Base-by-base conservation (phyloP, 2,888 invertebrate species). In the Drosophila stalkeri region DNA sequence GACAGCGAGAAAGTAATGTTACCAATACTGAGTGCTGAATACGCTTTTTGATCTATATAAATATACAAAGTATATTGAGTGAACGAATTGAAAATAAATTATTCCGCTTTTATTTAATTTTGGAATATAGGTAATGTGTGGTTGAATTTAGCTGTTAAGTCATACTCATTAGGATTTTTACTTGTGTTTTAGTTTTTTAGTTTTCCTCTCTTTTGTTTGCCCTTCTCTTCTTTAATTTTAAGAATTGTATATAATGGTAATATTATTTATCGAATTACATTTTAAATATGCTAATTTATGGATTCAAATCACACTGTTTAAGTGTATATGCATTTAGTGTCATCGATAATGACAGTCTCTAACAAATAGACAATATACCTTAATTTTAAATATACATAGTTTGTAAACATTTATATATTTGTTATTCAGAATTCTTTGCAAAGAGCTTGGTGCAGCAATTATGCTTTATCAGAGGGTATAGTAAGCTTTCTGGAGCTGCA, bases 401-500 rank as follows among this genome's bases (percentile, higher is more conserved):
- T 46, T 7, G 14, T 14, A 46, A 20, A 23, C 12, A 44, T 20
- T 37, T 39, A 39, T 39, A 7, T 16, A 39, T 16, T 39, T 44
- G 3, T n/a, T 39, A 23, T 12, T 14, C 20, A 46, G 20, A 9
- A 14, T 27, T 27, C 1, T 18, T 35, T 9, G 43, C 75, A 52
- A 23, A 8, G 37, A 6, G 11, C 2, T 1, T 16, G 11, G 3
- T 2, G 14, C 5, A 46, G 14, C 14, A 16, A 2, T 43, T 9
- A 20, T 9, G 20, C 41, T 8, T 11, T 35, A 4, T 5, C 27
- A 9, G 16, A 64, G 62, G 59, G 73, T 33, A 64, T 52, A 18
- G 18, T 73, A 81, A 89, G 90, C 83, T 91, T 76, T 82, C 77
- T 89, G 82, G 82, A 77, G 65, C 60, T 56, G 60, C 54, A 54